Evolutionary conservation across 2,888 invertebrate genomes (phyloP).

Genomic region (Cyclophora albipunctata): DNA sequence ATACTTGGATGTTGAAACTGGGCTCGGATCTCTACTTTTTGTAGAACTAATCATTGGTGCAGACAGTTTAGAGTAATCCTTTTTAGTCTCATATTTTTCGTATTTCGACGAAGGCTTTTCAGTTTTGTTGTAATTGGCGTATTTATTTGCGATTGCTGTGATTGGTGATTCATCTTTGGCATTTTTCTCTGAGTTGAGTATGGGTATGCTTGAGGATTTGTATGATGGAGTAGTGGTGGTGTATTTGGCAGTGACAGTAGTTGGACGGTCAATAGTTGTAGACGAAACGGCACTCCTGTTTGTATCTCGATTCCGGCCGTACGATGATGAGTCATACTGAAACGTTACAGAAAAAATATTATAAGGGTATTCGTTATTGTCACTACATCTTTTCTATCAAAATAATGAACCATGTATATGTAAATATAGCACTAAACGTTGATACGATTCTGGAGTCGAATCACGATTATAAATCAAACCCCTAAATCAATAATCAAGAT

Average conservation of each 20-base stretch:
- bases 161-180: constrained; percentile 59
- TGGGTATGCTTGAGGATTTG: constrained; percentile 68
- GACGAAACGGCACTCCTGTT: constrained; percentile 33
- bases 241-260: constrained; percentile 66
- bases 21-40: constrained; percentile 75
- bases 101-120: constrained; percentile 40
- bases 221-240: constrained; percentile 54
- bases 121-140: constrained; percentile 51
- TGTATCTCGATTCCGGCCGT: constrained; percentile 51
- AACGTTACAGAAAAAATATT: constrained; percentile 22
- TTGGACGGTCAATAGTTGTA: constrained; percentile 45
- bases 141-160: constrained; percentile 58
- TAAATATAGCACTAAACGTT: constrained; percentile 1
- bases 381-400: neutral
- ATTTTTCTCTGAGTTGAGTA: constrained; percentile 42
- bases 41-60: constrained; percentile 45
- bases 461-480: constrained; percentile 8
- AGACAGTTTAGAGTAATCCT: constrained; percentile 66
- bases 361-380: neutral
- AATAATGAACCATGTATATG: neutral
- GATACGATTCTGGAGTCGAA: too few relatives aligned
- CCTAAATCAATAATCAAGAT: constrained; percentile 18
- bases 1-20: constrained; percentile 60
- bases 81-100: constrained; percentile 36
- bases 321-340: constrained; percentile 63